These are phyloP conservation scores for Clarias laeviceps DNA, from an alignment of 2,797 vertebrate species.

Conservation along the genomic window DNA sequence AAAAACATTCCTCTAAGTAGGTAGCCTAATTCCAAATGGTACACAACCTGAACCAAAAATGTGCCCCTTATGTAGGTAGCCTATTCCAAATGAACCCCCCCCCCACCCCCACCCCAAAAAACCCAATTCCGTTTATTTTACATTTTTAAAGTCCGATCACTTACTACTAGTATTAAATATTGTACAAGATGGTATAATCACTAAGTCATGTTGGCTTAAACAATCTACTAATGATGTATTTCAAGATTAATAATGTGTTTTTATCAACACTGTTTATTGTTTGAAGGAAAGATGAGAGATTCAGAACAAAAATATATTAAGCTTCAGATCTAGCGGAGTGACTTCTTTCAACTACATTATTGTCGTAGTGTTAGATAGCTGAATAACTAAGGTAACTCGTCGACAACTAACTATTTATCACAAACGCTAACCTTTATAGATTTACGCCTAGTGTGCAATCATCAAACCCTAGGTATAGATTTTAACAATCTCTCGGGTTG, in stretches of 20 bases:
- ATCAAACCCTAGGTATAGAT: background rate
- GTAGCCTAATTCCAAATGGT: background rate
- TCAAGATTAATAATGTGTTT: background rate
- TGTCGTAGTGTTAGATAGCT: background rate
- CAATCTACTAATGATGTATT: background rate
- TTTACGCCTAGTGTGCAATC: too few species aligned
- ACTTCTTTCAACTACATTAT: too few species aligned
- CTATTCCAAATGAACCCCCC: too few species aligned
- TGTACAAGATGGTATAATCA: background rate
- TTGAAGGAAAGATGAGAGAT: too few species aligned
- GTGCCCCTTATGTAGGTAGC: too few species aligned
- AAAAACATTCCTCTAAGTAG: background rate
- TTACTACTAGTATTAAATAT: too few species aligned
- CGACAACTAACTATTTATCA: too few species aligned
- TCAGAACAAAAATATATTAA: background rate
- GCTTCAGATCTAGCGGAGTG: too few species aligned
- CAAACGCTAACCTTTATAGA: background rate
- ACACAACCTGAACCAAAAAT: background rate
- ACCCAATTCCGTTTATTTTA: too few species aligned
- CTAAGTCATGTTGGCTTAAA: background rate
- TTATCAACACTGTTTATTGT: background rate
- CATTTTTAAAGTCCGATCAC: too few species aligned
- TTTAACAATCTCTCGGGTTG: background rate
- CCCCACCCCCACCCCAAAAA: too few species aligned
- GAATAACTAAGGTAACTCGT: background rate